Conservation (phyloP, 2,888 invertebrate species). For the Cerastis rubricosa region DNA sequence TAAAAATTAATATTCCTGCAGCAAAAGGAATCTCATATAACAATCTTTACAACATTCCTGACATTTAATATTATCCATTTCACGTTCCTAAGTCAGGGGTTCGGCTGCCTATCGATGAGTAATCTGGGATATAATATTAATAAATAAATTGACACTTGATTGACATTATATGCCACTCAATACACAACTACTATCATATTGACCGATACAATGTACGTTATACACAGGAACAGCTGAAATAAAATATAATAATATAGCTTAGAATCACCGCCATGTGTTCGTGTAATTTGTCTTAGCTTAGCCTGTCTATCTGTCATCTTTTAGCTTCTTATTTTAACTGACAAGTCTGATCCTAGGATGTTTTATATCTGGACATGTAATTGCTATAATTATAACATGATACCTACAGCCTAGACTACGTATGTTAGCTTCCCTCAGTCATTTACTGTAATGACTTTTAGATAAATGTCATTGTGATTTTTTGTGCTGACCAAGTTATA, state of each 20-base stretch:
- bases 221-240: constrained; percentile 1
- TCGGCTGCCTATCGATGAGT: constrained; percentile 33
- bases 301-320: constrained; percentile 49
- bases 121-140: constrained; percentile 41
- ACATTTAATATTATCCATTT: constrained; percentile 26
- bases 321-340: constrained; percentile 53
- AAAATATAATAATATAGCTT: constrained; percentile 21
- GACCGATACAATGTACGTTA: constrained; percentile 28
- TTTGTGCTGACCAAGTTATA: constrained; percentile 54
- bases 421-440: constrained; percentile 21
- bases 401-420: constrained; percentile 22
- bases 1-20: neutral
- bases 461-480: constrained; percentile 63
- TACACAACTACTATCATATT: constrained; percentile 23
- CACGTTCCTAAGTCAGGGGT: constrained; percentile 9
- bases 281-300: constrained; percentile 47
- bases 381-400: constrained; percentile 46
- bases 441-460: constrained; percentile 61
- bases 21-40: neutral
- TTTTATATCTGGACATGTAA: constrained; percentile 46
- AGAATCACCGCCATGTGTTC: constrained; percentile 17
- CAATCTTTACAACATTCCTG: neutral
- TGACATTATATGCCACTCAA: constrained; percentile 53
- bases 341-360: constrained; percentile 48
- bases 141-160: constrained; percentile 64